phyloP scores from a whole-genome alignment of 2,113 vertebrate species.

The Macrotus californicus region DNA sequence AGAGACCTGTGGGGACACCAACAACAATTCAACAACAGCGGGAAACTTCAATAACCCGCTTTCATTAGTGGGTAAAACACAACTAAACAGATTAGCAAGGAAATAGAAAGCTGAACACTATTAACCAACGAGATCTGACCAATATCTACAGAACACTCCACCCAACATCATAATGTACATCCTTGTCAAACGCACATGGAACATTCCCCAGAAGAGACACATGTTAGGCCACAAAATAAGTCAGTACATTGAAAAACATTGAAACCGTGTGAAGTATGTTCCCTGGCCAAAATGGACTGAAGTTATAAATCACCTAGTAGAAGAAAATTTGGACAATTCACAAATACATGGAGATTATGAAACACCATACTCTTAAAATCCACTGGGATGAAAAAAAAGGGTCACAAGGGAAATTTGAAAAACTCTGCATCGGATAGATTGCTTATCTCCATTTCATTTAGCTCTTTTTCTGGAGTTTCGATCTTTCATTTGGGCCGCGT shows the following conservation, averaged over 20 bases:
- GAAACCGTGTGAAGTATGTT: background rate
- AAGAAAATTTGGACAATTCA: background rate
- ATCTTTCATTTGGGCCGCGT: too few relatives aligned
- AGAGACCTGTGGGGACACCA: background rate
- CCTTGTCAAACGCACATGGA: background rate
- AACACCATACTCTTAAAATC: background rate
- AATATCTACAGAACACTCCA: background rate
- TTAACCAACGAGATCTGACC: background rate
- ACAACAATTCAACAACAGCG: background rate
- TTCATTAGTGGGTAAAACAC: background rate
- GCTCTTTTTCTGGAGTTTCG: too few relatives aligned
- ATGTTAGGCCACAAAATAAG: background rate
- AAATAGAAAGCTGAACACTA: background rate
- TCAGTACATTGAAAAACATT: background rate
- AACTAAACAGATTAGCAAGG: background rate
- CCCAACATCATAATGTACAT: background rate
- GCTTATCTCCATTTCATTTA: too few relatives aligned
- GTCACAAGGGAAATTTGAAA: background rate
- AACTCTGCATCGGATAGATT: too few relatives aligned
- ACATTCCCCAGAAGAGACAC: background rate
- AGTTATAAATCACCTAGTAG: background rate
- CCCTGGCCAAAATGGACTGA: background rate
- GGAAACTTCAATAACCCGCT: background rate
- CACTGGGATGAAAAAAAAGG: background rate
- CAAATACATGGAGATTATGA: slow-evolving; percentile 4